Percentiles rank a stretch among this genome's conserved stretches.
These are phyloP conservation scores for Tamias sibiricus DNA, from an alignment of 2,113 vertebrate genomes.

Conservation along the genomic window DNA sequence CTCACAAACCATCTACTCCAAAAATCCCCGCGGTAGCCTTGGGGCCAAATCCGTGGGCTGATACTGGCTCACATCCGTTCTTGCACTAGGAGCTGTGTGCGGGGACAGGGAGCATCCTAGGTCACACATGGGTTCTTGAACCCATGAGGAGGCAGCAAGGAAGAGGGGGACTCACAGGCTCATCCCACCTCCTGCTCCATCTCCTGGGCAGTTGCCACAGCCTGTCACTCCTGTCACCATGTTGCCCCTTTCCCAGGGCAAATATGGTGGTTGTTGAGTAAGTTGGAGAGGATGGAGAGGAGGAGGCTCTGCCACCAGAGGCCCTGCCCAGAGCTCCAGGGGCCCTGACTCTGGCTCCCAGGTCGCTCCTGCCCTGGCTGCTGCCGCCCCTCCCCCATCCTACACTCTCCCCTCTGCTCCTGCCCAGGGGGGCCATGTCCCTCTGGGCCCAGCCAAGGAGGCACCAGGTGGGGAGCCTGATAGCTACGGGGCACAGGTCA, in stretches of 20 bases:
- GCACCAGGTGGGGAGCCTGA: neutral
- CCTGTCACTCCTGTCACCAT: neutral
- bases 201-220: neutral
- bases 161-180: rapidly evolving
- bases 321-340: too few species aligned
- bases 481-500: rapidly evolving
- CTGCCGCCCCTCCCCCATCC: rapidly evolving
- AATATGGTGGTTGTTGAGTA: neutral
- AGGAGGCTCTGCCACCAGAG: too few species aligned
- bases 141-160: neutral
- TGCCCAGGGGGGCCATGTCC: neutral
- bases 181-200: neutral
- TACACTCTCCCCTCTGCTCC: rapidly evolving
- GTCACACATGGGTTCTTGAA: neutral
- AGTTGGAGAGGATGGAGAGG: neutral
- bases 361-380: too few species aligned
- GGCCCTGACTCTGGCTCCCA: too few species aligned
- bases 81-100: neutral
- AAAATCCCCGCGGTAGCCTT: neutral
- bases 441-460: neutral
- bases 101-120: neutral
- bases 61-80: rapidly evolving
- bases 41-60: neutral
- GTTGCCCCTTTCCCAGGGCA: neutral
- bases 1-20: neutral